phyloP scores from a whole-genome alignment of 2,797 vertebrate genomes.

The Phylloscopus collybita region DNA sequence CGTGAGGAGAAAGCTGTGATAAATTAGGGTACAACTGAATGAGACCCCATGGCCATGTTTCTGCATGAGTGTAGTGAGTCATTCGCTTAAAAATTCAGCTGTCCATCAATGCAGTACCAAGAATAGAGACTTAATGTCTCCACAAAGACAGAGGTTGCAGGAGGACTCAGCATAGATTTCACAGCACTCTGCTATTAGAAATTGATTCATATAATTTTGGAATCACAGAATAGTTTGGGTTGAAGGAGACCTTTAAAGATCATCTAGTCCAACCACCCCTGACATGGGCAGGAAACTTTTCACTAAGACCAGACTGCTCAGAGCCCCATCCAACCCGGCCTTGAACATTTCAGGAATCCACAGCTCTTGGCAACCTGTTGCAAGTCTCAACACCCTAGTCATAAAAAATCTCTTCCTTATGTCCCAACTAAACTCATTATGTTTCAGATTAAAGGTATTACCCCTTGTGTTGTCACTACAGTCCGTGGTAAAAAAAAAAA shows the following conservation, averaged over 20 bases:
- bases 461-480: not conserved
- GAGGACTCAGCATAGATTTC: not conserved
- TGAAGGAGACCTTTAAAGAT: not conserved
- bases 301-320: not conserved
- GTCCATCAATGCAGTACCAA: constrained; percentile 23
- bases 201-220: not conserved
- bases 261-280: not conserved
- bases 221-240: not conserved
- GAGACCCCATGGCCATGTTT: constrained; percentile 33
- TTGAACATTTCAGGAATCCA: not conserved
- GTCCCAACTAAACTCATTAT: not conserved
- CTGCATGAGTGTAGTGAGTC: constrained; percentile 56
- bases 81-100: constrained; percentile 57
- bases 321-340: not conserved
- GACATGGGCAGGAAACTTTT: not conserved
- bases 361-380: not conserved
- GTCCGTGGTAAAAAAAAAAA: not conserved
- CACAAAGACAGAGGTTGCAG: not conserved
- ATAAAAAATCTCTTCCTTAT: not conserved
- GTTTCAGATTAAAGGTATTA: not conserved
- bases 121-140: constrained; percentile 36
- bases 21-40: constrained; percentile 52
- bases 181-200: not conserved
- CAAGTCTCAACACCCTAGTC: not conserved
- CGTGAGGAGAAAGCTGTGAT: constrained; percentile 32